Percentiles rank a stretch among this genome's conserved stretches.
These are phyloP conservation scores for Psephotus haematonotus DNA, from an alignment of 2,113 vertebrate genomes.

Conservation along the genomic window DNA sequence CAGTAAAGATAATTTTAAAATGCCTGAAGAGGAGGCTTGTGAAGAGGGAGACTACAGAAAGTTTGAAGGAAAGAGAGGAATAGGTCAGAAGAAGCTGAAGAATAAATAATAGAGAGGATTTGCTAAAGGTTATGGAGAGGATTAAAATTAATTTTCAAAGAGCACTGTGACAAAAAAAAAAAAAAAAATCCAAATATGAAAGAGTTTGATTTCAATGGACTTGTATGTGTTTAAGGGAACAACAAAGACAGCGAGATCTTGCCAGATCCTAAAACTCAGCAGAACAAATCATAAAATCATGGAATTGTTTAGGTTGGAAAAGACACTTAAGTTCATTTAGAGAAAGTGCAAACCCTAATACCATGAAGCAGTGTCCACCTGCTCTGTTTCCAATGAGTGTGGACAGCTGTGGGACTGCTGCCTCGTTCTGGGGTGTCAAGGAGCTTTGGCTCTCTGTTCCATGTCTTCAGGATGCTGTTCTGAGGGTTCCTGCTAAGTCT, in stretches of 20 bases:
- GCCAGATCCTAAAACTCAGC: neutral
- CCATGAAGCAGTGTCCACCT: neutral
- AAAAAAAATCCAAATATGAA: neutral
- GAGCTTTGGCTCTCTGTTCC: neutral
- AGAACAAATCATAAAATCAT: neutral
- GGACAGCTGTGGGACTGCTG: rapidly evolving
- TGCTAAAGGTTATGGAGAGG: neutral
- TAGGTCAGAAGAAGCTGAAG: neutral
- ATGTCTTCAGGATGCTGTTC: neutral
- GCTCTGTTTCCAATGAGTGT: rapidly evolving
- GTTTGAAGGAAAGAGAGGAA: neutral
- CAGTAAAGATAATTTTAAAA: neutral
- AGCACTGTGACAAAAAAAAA: neutral
- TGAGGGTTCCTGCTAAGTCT: neutral
- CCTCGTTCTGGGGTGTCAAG: neutral
- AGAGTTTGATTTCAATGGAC: neutral
- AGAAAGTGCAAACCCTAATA: neutral
- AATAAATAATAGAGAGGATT: neutral
- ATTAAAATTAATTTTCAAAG: neutral
- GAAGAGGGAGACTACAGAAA: neutral
- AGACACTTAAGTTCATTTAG: neutral
- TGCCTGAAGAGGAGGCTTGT: neutral
- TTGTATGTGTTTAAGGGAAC: neutral
- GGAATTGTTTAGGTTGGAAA: neutral
- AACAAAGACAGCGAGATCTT: neutral